These are phyloP conservation scores for Psittacula derbiana DNA, from an alignment of 2,797 vertebrate species.

Conservation along the genomic window DNA sequence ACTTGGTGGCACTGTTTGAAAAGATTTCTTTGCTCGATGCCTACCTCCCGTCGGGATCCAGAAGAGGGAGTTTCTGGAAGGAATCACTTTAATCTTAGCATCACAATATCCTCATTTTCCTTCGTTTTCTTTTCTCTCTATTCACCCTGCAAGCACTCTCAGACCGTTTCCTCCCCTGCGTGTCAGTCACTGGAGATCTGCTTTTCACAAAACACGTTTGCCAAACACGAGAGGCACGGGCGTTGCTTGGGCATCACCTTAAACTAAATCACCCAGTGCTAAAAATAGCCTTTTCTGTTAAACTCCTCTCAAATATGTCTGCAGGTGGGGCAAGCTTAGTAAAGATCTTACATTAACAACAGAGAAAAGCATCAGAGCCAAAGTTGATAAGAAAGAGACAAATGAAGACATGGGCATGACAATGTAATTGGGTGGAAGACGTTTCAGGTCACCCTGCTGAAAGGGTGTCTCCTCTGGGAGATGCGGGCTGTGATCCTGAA, in stretches of 20 bases:
- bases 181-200: background rate
- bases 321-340: background rate
- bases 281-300: background rate
- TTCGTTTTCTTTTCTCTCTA: background rate
- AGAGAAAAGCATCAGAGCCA: background rate
- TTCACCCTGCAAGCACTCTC: too few species aligned
- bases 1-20: slow-evolving; percentile 22
- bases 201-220: background rate
- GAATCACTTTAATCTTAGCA: background rate
- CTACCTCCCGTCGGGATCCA: background rate
- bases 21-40: background rate
- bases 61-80: background rate
- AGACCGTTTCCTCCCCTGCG: background rate
- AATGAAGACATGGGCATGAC: background rate
- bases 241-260: background rate
- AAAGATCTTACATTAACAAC: background rate
- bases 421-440: background rate
- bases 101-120: background rate
- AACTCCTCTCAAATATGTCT: background rate
- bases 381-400: background rate
- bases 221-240: background rate
- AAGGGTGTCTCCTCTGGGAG: slow-evolving; percentile 23
- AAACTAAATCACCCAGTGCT: background rate
- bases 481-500: background rate
- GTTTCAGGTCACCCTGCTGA: background rate